Base-by-base conservation (phyloP, 2,797 vertebrate genomes). In the Brotula barbata region DNA sequence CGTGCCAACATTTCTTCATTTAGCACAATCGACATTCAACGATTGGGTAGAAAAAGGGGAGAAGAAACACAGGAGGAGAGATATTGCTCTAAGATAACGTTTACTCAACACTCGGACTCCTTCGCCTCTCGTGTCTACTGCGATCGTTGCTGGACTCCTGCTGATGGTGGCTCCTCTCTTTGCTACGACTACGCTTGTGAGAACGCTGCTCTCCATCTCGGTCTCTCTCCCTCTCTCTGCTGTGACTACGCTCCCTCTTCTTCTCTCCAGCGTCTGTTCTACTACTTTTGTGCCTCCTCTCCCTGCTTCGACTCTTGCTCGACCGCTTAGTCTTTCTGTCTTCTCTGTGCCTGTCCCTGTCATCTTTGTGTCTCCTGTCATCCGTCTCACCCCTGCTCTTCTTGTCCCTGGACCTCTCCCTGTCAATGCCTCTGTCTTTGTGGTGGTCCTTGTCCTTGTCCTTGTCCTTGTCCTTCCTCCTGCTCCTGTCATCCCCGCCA, bases 361-460 rank as follows among this genome's bases (percentile, higher is more conserved):
- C 84, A 9, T 95, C 89, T 88, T 92, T 85, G 89, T 95, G 89
- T 87, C 47, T 89, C 85, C 94, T 57, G 77, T 96, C 81, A 46
- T 93, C 83, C 60, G 85, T 76, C 85, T 96, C 95, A 58, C 89
- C 93, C 73, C 93, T 94, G 82, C 84, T 92, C 72, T 94, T 95
- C 48, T 92, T 92, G 39, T 99, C 97, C 66, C 95, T 95, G 72
- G 97, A 95, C 69, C 91, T 93, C 73, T 98, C 96, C 64, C 91
- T 92, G 63, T 96, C 94, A 0, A 73, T 74, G 4, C 87, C 93
- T 80, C 91, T 92, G 20, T 98, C 96, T 76, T 95, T 96, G 56
- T 98, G 94, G 37, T 94, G 92, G 55, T 97, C 95, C 47, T 95
- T 89, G 40, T 98, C 96, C 81, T 95, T 95, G 40, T 98, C 96